Conservation (phyloP, 2,113 vertebrate genomes). For the Sebastes schlegelii region DNA sequence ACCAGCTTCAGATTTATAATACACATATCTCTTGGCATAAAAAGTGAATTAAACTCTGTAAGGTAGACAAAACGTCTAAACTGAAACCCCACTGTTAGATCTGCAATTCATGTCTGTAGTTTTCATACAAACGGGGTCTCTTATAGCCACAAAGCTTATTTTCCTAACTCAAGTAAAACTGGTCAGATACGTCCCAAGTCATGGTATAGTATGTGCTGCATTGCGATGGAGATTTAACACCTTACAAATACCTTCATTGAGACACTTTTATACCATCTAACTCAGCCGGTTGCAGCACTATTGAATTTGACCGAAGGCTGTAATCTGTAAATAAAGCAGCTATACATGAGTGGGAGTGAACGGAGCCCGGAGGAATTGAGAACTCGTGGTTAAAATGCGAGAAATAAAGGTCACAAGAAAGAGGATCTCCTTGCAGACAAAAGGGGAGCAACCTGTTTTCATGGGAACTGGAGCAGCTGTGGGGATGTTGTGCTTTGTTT, state of each 20-base stretch:
- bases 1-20: not conserved
- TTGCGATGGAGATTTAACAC: slow-evolving; percentile 3
- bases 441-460: slow-evolving; percentile 45
- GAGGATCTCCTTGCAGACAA: slow-evolving; percentile 48
- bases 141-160: too few species aligned
- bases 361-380: slow-evolving; percentile 53
- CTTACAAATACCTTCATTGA: not conserved
- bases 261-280: not conserved
- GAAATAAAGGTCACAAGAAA: slow-evolving; percentile 63
- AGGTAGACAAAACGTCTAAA: not conserved
- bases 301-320: not conserved
- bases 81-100: too few species aligned
- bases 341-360: slow-evolving; percentile 15
- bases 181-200: not conserved
- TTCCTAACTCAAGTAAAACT: not conserved
- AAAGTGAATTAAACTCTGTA: too few species aligned
- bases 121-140: too few species aligned
- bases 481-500: slow-evolving; percentile 41
- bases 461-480: slow-evolving; percentile 53
- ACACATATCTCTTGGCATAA: too few species aligned
- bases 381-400: slow-evolving; percentile 19
- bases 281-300: not conserved
- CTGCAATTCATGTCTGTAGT: too few species aligned
- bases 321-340: slow-evolving; percentile 33
- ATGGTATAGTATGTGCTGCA: not conserved